phyloP scores from a whole-genome alignment of 2,113 vertebrate genomes.

The Mobula birostris region DNA sequence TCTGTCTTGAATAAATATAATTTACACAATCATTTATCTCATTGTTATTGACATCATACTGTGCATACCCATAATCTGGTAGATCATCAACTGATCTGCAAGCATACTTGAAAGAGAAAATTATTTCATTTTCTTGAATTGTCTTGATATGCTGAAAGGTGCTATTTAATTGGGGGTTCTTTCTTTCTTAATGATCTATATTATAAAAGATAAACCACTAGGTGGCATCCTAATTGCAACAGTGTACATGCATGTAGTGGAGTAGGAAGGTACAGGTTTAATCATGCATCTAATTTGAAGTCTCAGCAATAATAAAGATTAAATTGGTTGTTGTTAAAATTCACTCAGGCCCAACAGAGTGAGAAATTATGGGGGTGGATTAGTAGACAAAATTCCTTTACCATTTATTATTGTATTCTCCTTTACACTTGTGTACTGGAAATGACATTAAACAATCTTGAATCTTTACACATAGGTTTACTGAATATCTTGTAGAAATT shows the following conservation, averaged over 20 bases:
- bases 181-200: not conserved
- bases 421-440: too few relatives aligned
- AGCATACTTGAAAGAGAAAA: not conserved
- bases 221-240: constrained; percentile 20
- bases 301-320: too few relatives aligned
- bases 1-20: not conserved
- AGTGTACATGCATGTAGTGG: not conserved
- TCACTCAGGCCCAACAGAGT: too few relatives aligned
- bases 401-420: too few relatives aligned
- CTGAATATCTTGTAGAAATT: too few relatives aligned
- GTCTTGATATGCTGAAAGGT: not conserved
- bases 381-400: too few relatives aligned
- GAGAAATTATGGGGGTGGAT: too few relatives aligned
- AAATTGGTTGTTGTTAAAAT: too few relatives aligned
- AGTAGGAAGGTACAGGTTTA: too few relatives aligned
- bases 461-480: too few relatives aligned
- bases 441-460: too few relatives aligned
- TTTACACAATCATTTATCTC: not conserved
- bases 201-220: not conserved
- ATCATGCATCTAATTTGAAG: too few relatives aligned
- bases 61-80: not conserved
- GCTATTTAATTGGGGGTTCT: not conserved
- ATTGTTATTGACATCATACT: not conserved
- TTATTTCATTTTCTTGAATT: not conserved
- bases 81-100: not conserved